phyloP scores from a whole-genome alignment of 2,113 vertebrate genomes.

The Gambusia affinis region DNA sequence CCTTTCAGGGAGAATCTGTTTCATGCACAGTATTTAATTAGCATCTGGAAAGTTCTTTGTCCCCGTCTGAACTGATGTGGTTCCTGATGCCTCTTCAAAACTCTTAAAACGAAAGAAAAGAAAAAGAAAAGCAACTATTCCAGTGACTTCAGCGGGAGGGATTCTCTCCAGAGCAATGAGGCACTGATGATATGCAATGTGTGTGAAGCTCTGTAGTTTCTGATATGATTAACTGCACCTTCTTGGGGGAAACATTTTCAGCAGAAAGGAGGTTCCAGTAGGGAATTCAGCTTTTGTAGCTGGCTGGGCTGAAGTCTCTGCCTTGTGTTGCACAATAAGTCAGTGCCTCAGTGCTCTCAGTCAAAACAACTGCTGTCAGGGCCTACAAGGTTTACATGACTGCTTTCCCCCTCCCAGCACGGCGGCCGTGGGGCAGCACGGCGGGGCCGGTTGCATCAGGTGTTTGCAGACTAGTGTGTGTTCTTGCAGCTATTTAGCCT shows the following conservation, averaged over 20 bases:
- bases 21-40: not conserved
- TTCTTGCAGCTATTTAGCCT: slow-evolving; percentile 43
- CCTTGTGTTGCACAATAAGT: slow-evolving; percentile 61
- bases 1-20: not conserved
- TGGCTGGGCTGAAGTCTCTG: slow-evolving; percentile 17
- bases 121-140: not conserved
- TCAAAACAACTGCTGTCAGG: slow-evolving; percentile 76
- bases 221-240: slow-evolving; percentile 24
- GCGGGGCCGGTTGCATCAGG: slow-evolving; percentile 40
- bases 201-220: not conserved
- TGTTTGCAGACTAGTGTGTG: slow-evolving; percentile 34
- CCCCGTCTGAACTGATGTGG: not conserved
- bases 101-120: too few species aligned
- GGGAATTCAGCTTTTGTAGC: slow-evolving; percentile 17
- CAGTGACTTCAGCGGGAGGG: slow-evolving; percentile 1
- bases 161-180: slow-evolving; percentile 9
- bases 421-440: slow-evolving; percentile 25
- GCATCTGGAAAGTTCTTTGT: not conserved
- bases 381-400: slow-evolving; percentile 64
- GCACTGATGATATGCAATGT: not conserved
- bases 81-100: not conserved
- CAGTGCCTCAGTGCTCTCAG: slow-evolving; percentile 73
- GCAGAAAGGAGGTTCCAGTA: slow-evolving; percentile 24
- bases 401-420: slow-evolving; percentile 23
- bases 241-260: slow-evolving; percentile 7